These are phyloP conservation scores for Pristionchus pacificus DNA, from an alignment of 1,140 invertebrate genomes.

Conservation along the genomic window DNA sequence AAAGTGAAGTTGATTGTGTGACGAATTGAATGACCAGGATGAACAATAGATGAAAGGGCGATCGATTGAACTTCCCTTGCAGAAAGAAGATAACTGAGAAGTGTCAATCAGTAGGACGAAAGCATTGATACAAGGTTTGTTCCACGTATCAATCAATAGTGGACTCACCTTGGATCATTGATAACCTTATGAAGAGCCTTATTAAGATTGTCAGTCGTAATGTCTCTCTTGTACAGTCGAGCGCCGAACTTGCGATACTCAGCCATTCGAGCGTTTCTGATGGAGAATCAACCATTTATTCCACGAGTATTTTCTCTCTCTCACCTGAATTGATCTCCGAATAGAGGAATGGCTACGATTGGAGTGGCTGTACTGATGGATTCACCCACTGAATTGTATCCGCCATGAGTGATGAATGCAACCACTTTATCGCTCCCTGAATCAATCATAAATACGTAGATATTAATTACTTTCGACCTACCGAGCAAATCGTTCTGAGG, in stretches of 20 bases:
- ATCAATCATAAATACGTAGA: neutral
- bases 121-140: neutral
- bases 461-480: neutral
- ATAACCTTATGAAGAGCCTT: neutral
- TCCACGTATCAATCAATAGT: neutral
- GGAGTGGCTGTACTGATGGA: conserved; percentile 9
- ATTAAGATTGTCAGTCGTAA: neutral
- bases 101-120: no score
- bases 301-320: neutral
- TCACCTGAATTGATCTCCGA: conserved; percentile 13
- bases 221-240: neutral
- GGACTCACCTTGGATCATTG: neutral
- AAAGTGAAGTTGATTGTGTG: neutral
- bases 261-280: neutral
- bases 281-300: neutral
- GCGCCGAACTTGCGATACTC: neutral
- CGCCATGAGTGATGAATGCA: conserved; percentile 17
- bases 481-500: conserved; percentile 22
- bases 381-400: conserved; percentile 13
- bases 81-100: neutral
- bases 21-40: neutral
- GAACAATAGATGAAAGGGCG: neutral
- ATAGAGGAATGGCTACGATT: conserved; percentile 6
- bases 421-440: conserved; percentile 14
- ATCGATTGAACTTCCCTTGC: neutral